phyloP scores from a whole-genome alignment of 2,113 vertebrate species.

The Tragelaphus strepsiceros region DNA sequence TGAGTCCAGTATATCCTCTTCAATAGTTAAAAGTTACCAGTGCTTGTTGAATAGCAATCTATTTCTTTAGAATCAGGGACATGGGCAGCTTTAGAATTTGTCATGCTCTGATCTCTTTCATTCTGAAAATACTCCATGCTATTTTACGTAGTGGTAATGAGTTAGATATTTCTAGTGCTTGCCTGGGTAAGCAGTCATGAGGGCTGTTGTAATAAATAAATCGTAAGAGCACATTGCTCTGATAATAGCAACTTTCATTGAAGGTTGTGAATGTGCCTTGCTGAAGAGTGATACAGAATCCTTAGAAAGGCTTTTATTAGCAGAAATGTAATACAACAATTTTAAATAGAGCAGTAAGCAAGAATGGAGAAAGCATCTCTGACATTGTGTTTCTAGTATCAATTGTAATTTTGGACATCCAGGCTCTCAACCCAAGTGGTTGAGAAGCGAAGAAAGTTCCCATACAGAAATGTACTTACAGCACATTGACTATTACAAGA shows the following conservation, averaged over 20 bases:
- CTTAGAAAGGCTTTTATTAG: slow-evolving; percentile 66
- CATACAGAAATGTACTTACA: not conserved
- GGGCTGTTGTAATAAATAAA: slow-evolving; percentile 70
- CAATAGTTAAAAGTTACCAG: slow-evolving; percentile 14
- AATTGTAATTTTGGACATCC: not conserved
- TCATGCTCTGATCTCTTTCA: slow-evolving; percentile 57
- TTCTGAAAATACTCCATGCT: slow-evolving; percentile 71
- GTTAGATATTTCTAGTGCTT: slow-evolving; percentile 73
- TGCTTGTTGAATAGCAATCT: not conserved
- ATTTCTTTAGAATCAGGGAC: slow-evolving; percentile 55
- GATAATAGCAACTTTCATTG: slow-evolving; percentile 69
- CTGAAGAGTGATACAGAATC: slow-evolving; percentile 55
- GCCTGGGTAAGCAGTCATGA: slow-evolving; percentile 69
- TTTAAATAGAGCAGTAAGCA: slow-evolving; percentile 36
- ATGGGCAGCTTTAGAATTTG: slow-evolving; percentile 55
- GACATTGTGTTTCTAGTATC: slow-evolving; percentile 17
- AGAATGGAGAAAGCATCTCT: not conserved
- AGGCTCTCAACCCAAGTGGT: not conserved
- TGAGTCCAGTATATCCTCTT: not conserved
- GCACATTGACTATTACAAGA: not conserved
- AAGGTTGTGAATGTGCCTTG: slow-evolving; percentile 51
- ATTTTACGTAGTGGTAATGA: slow-evolving; percentile 73
- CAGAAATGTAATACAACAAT: slow-evolving; percentile 39
- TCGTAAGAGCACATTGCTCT: slow-evolving; percentile 64
- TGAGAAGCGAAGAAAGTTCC: not conserved